A percentile compares a stretch with the other conserved stretches of the same genome.
These are phyloP conservation scores for Selene dorsalis DNA, from an alignment of 2,797 vertebrate genomes.

Conservation along the genomic window DNA sequence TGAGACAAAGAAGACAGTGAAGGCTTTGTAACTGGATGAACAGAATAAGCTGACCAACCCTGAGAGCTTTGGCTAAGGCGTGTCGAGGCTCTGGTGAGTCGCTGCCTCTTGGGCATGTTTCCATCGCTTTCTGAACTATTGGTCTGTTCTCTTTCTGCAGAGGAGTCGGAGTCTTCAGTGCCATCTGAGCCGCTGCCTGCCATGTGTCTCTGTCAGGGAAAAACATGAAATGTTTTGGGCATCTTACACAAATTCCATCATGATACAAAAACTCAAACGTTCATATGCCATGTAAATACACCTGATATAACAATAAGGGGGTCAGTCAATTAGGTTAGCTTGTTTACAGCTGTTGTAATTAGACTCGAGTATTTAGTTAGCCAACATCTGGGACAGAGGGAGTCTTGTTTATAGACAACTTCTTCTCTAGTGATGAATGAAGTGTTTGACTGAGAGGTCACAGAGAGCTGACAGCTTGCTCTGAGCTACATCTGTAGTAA, in stretches of 20 bases:
- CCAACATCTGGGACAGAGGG: neutral
- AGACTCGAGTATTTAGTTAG: neutral
- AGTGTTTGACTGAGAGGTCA: slow-evolving; percentile 2
- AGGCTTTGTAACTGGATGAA: neutral
- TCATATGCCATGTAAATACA: neutral
- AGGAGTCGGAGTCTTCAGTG: slow-evolving; percentile 98
- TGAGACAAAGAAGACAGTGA: neutral
- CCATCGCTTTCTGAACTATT: slow-evolving; percentile 97
- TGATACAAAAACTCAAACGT: neutral
- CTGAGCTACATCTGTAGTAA: slow-evolving; percentile 8
- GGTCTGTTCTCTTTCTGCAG: slow-evolving; percentile 95
- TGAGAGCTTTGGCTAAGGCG: slow-evolving; percentile 98
- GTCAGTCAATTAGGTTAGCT: neutral
- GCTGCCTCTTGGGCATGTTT: slow-evolving; percentile 89
- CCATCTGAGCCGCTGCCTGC: slow-evolving; percentile 95
- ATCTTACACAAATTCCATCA: neutral
- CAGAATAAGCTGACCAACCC: slow-evolving; percentile 80
- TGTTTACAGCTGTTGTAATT: neutral
- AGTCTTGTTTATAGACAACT: neutral
- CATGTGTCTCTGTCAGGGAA: slow-evolving; percentile 89
- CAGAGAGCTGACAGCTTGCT: slow-evolving; percentile 40
- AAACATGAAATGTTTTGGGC: neutral
- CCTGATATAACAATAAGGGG: neutral
- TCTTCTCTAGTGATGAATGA: neutral
- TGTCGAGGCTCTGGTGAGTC: slow-evolving; percentile 94